A percentile compares a stretch with the other conserved stretches of the same genome.
phyloP scores from a whole-genome alignment of 2,113 vertebrate genomes.

The Sarotherodon lohbergeri region DNA sequence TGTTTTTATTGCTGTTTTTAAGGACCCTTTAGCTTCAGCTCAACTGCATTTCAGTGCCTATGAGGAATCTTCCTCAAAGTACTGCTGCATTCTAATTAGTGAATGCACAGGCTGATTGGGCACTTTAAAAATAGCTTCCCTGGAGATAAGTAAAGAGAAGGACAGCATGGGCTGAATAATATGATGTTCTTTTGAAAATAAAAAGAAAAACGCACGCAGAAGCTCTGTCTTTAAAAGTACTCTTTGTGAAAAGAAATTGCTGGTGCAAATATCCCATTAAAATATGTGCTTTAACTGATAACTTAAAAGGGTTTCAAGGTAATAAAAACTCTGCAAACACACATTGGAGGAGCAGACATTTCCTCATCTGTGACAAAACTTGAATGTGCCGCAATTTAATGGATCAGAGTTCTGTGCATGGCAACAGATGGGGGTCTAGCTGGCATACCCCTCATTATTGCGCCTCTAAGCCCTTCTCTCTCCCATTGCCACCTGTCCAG shows the following conservation, averaged over 20 bases:
- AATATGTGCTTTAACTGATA: constrained; percentile 1
- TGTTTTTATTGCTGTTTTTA: constrained; percentile 11
- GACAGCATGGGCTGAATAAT: not conserved
- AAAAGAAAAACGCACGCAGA: not conserved
- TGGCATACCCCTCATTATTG: constrained; percentile 68
- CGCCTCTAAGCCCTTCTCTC: constrained; percentile 57
- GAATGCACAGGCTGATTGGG: constrained; percentile 20
- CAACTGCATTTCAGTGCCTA: not conserved
- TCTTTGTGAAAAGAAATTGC: not conserved
- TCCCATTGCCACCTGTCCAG: constrained; percentile 67
- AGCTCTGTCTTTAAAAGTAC: not conserved
- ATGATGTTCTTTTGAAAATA: not conserved
- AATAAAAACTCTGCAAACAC: not conserved
- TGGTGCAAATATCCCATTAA: not conserved
- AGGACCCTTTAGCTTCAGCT: not conserved
- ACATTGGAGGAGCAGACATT: not conserved
- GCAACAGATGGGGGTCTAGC: constrained; percentile 73
- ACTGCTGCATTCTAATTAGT: constrained; percentile 43
- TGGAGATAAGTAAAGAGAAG: not conserved
- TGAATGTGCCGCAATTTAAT: constrained; percentile 59
- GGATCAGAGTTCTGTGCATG: constrained; percentile 64
- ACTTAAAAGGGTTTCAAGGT: constrained; percentile 6
- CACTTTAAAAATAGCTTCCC: constrained; percentile 39
- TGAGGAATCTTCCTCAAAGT: constrained; percentile 18
- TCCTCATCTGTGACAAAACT: constrained; percentile 55